Evolutionary conservation across 2,888 invertebrate species (phyloP), one percentile per base, ranked within the genome.

Genomic region (Erebia epiphron): DNA sequence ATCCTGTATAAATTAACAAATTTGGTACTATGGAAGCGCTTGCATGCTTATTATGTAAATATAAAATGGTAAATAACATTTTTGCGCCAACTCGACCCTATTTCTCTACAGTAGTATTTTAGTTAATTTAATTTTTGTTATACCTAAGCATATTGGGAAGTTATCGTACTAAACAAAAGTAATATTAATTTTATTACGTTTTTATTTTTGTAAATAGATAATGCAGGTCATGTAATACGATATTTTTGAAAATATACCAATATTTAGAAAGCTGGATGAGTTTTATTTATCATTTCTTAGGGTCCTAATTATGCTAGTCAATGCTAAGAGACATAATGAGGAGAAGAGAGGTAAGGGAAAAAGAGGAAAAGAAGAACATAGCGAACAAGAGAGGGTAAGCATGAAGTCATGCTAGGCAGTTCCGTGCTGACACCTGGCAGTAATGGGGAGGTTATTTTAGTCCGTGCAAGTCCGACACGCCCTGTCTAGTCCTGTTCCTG

Each of bases 221-320:
- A 88, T 87, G 89, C 92, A 90, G 90, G 91, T 90, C 90, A 88
- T 91, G 91, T 92, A 91, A 90, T 88, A 91, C 88, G 82, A 92
- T 92, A 92, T 92, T 92, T 92, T 92, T 92, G 90, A 92, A 92
- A 92, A 92, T 92, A 92, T 92, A 92, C 92, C 92, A 90, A 83
- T 91, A 92, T 92, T 91, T 92, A 92, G 92, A 92, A 86, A 67
- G 68, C 63, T 21, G 65, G 76, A 72, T 71, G 58, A 82, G 78
- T 85, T 77, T 79, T 78, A 87, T 80, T 72, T 68, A 18, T 54
- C 18, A 70, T 56, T 43, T 57, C 35, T 56, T 4, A 11, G 46
- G 35, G 35, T 35, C 13, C 35, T 35, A 35, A 35, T 35, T 7
- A 35, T 43, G 2, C 43, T 41, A 41, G 3, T 41, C 41, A 41